Conservation (phyloP, 2,888 invertebrate genomes). For the Ectobius pallidus region DNA sequence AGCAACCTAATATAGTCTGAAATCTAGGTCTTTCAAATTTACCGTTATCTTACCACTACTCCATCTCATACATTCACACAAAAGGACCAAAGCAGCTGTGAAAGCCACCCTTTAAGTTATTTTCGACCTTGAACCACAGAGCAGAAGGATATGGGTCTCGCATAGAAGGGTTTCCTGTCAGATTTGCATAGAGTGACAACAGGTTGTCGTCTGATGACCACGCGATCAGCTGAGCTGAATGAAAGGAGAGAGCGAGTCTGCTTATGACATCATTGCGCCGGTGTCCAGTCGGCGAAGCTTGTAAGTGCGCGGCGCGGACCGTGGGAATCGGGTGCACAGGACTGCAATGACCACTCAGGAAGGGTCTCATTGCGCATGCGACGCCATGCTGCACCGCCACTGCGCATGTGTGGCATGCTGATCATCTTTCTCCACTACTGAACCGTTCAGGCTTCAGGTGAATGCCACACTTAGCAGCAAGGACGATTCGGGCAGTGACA, state of each 20-base stretch:
- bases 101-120: too few species aligned
- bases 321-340: constrained; percentile 43
- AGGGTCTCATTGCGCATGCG: constrained; percentile 30
- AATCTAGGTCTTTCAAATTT: too few species aligned
- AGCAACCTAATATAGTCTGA: too few species aligned
- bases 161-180: too few species aligned
- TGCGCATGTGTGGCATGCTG: constrained; percentile 31
- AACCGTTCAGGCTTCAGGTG: too few species aligned
- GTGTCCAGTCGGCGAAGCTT: constrained; percentile 23
- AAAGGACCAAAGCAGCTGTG: too few species aligned
- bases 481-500: too few species aligned
- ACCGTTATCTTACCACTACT: too few species aligned
- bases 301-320: constrained; percentile 34
- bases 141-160: too few species aligned
- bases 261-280: constrained; percentile 14
- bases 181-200: neutral
- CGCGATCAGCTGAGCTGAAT: constrained; percentile 15
- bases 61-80: too few species aligned
- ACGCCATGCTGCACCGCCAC: constrained; percentile 32
- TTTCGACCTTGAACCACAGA: too few species aligned
- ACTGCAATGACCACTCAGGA: constrained; percentile 24
- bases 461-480: too few species aligned
- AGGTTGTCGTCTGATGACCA: constrained; percentile 8
- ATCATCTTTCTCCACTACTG: neutral
- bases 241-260: constrained; percentile 9